Evolutionary conservation across 2,888 invertebrate species (phyloP), one percentile per base, ranked within the genome.

Genomic region (Drosophila helvetica): DNA sequence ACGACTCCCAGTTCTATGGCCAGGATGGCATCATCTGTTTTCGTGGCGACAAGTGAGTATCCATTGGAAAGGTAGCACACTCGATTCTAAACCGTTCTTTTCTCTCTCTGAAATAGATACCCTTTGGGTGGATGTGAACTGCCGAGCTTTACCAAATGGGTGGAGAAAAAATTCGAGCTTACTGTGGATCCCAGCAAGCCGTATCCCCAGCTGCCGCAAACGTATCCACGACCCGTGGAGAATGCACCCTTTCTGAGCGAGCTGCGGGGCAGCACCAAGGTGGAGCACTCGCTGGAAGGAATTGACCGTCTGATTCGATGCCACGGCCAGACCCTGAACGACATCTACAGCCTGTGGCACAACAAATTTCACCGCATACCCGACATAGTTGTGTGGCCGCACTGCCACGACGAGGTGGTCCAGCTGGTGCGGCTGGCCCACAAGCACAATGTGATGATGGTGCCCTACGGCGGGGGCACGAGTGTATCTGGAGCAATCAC

Each of bases 391-490:
- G 93, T 98, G 1, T 99, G 99, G 99, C 99, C 99, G 47, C 94
- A 93, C 48, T 94, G 93, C 75, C 98, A 98, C 91, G 94, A 95
- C n/a, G 96, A 98, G 84, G 98, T 98, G 5, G 95, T 95, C 67
- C 93, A 93, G 82, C 93, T 99, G 78, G 96, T 99, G 0, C 92
- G 94, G 22, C 90, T 96, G 47, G 98, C 98, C 1, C 93, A 94
- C 61, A 93, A 94, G 47, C 93, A 95, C 86, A 94, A 96, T 81
- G 94, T 97, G 48, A 98, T 96, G 43, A 93, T 99, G 60, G 96
- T 99, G 81, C 99, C 98, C 0, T 98, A 95, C 91, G 99, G 99
- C 0, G 98, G 98, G 1, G 98, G 98, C 0, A 98, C 98, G 0
- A 97, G 97, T 47, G 98, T 98, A 0, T 97, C 98, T 0, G 96